These are phyloP conservation scores for Macaria notata DNA, from an alignment of 2,888 invertebrate species.

Conservation along the genomic window DNA sequence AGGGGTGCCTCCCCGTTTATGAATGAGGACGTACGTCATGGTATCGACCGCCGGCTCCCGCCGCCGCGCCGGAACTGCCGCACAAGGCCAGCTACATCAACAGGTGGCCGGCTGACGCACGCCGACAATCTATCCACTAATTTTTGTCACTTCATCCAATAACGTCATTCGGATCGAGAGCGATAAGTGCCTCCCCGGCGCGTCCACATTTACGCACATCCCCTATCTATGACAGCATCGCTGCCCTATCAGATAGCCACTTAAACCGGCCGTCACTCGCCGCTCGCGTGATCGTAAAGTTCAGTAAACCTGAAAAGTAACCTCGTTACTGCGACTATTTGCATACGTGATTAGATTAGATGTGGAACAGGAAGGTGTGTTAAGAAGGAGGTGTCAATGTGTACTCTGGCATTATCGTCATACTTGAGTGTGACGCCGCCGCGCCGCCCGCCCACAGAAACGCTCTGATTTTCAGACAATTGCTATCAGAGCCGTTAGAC, in stretches of 20 bases:
- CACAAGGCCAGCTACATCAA: constrained; percentile 73
- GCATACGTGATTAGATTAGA: constrained; percentile 25
- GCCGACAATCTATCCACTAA: constrained; percentile 44
- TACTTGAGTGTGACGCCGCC: constrained; percentile 22
- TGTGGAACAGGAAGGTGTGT: constrained; percentile 28
- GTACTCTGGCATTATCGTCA: constrained; percentile 20
- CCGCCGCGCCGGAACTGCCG: constrained; percentile 59
- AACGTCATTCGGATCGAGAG: constrained; percentile 50
- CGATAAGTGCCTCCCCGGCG: constrained; percentile 23
- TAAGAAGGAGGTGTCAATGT: constrained; percentile 29
- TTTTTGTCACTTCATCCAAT: constrained; percentile 56
- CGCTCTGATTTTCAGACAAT: constrained; percentile 19
- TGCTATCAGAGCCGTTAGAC: constrained; percentile 13
- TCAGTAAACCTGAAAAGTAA: constrained; percentile 28
- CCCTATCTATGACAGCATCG: constrained; percentile 33
- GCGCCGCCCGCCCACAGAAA: constrained; percentile 23
- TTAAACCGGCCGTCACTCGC: constrained; percentile 18
- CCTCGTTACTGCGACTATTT: constrained; percentile 26
- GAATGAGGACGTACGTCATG: constrained; percentile 80
- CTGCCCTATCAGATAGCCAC: constrained; percentile 18
- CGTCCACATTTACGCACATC: constrained; percentile 29
- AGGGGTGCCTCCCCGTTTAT: constrained; percentile 66
- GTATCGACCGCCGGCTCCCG: constrained; percentile 60
- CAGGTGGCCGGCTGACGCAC: constrained; percentile 74
- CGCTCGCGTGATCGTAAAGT: constrained; percentile 28